Evolutionary conservation across 2,888 invertebrate genomes (phyloP).

Genomic region (Busseola fusca): DNA sequence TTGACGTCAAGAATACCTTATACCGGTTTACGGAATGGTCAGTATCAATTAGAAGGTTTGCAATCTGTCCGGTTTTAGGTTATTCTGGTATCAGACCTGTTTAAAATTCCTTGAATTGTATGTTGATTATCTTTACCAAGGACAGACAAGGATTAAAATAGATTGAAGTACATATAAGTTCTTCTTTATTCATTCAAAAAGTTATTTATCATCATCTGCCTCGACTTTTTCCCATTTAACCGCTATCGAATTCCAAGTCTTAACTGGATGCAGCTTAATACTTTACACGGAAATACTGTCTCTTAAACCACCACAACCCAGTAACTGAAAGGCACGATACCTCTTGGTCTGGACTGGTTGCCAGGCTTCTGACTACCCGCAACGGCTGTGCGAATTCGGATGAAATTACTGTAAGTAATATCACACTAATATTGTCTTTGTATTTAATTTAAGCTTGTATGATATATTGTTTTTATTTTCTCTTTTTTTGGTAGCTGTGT

Average conservation of each 20-base stretch:
- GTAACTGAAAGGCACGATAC: not conserved
- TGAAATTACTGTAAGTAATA: too few relatives aligned
- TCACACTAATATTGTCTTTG: too few relatives aligned
- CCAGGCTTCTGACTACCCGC: not conserved
- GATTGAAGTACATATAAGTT: not conserved
- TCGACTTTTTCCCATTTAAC: too few relatives aligned
- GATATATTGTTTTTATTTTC: too few relatives aligned
- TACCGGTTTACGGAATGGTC: constrained; percentile 17
- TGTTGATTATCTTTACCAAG: not conserved
- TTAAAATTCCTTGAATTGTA: not conserved
- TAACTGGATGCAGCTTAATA: not conserved
- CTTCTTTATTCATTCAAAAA: not conserved
- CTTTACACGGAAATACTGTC: not conserved
- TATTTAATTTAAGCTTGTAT: too few relatives aligned
- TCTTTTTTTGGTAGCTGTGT: too few relatives aligned
- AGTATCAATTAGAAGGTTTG: constrained; percentile 12
- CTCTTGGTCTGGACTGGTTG: not conserved
- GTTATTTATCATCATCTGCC: not conserved
- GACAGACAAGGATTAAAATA: not conserved
- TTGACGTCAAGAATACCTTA: constrained; percentile 40
- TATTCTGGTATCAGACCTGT: constrained; percentile 4
- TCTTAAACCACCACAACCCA: not conserved
- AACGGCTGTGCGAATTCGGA: too few relatives aligned
- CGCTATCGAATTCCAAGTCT: too few relatives aligned
- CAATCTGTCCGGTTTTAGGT: constrained; percentile 4